A percentile compares a stretch with the other conserved stretches of the same genome.
Evolutionary conservation across 2,888 invertebrate genomes (phyloP).

Genomic region (Pseudoips prasinana): DNA sequence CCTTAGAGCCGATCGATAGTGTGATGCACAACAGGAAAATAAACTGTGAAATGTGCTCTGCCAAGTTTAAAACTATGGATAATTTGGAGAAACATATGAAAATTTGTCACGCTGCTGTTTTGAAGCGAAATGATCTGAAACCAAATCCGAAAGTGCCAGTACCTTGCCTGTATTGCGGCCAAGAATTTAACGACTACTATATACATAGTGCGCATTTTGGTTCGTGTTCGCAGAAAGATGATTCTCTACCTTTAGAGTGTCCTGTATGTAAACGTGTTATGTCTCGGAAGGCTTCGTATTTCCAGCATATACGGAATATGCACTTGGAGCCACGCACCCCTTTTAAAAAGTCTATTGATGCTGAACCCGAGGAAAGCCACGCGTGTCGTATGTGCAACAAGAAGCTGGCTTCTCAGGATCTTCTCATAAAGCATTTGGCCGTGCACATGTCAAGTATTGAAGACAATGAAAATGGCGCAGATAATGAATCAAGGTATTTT

Average conservation of each 20-base stretch:
- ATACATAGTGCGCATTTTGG: constrained; percentile 55
- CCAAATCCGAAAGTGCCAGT: constrained; percentile 35
- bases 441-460: constrained; percentile 67
- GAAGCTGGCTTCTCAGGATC: constrained; percentile 56
- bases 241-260: constrained; percentile 45
- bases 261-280: constrained; percentile 54
- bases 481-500: constrained; percentile 54
- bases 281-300: constrained; percentile 47
- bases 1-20: constrained; percentile 62
- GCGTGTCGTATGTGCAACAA: constrained; percentile 68
- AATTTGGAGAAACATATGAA: constrained; percentile 67
- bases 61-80: constrained; percentile 60
- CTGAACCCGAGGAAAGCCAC: constrained; percentile 18
- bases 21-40: constrained; percentile 29
- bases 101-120: constrained; percentile 61
- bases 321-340: constrained; percentile 49
- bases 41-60: constrained; percentile 59
- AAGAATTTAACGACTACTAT: constrained; percentile 56
- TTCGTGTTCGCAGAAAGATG: constrained; percentile 48
- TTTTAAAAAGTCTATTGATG: constrained; percentile 14
- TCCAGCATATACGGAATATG: constrained; percentile 52
- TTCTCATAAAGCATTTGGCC: constrained; percentile 65
- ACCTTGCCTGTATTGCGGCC: constrained; percentile 61
- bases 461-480: constrained; percentile 39
- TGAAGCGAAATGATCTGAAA: constrained; percentile 37